phyloP scores from a whole-genome alignment of 2,888 invertebrate genomes.

The Sepioteuthis lessoniana region DNA sequence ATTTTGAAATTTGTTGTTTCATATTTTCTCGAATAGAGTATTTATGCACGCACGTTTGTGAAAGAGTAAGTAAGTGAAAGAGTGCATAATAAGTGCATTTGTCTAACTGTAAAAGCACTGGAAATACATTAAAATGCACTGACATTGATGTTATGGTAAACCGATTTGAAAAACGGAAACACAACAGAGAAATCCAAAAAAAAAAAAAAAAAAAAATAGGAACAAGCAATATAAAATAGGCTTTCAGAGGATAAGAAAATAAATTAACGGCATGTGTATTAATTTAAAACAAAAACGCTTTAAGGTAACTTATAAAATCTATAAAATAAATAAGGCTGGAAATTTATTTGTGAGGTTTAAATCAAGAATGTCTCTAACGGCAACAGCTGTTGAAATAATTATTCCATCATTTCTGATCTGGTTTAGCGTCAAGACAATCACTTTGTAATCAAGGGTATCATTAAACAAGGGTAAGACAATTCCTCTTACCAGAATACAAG shows the following conservation, averaged over 20 bases:
- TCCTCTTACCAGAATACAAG: not conserved
- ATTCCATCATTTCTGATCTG: not conserved
- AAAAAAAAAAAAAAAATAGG: not conserved
- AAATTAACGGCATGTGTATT: not conserved
- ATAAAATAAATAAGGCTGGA: not conserved
- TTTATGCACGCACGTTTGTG: no score
- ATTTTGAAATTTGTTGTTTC: no score
- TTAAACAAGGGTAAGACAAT: not conserved
- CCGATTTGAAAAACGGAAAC: not conserved
- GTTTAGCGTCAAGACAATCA: not conserved
- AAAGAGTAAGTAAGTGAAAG: no score
- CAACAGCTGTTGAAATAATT: not conserved
- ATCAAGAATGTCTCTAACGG: not conserved
- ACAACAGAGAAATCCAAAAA: not conserved
- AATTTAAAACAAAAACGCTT: not conserved
- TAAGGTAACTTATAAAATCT: not conserved
- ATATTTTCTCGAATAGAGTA: no score
- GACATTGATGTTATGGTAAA: no score
- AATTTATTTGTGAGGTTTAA: not conserved
- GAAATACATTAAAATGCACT: no score
- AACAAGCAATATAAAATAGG: not conserved
- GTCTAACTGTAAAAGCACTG: no score
- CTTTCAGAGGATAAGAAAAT: not conserved
- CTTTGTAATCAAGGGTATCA: not conserved
- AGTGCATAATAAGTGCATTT: no score